Conservation (phyloP, 1,140 invertebrate genomes). For the Scaptomyza graminum region DNA sequence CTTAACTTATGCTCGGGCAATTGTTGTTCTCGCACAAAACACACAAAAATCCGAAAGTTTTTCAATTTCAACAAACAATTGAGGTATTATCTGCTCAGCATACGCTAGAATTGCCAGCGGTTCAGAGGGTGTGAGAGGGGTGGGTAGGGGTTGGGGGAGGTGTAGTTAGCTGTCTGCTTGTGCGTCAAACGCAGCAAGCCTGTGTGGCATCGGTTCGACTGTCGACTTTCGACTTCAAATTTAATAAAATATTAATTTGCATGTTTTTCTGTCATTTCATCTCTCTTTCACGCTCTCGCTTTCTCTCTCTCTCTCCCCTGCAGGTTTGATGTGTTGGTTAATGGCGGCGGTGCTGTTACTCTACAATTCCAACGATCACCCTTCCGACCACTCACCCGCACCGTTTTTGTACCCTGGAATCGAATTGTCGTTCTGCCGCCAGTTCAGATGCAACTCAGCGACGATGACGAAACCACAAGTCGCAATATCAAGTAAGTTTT, state of each 20-base stretch:
- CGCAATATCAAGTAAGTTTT: conserved; percentile 85
- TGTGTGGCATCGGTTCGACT: neutral
- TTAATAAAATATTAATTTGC: conserved; percentile 82
- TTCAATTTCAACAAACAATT: conserved; percentile 81
- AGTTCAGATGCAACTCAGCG: conserved; percentile 92
- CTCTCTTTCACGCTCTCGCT: neutral
- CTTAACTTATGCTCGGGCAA: conserved; percentile 61
- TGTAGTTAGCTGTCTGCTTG: conserved; percentile 7
- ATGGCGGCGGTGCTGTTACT: conserved; percentile 98
- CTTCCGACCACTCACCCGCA: conserved; percentile 93
- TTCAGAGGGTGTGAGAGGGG: neutral
- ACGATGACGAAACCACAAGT: conserved; percentile 87
- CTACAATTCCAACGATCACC: conserved; percentile 97
- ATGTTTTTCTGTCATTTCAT: conserved; percentile 50
- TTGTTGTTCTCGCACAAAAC: conserved; percentile 14
- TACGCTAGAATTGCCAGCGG: conserved; percentile 2
- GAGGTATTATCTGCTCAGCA: conserved; percentile 69
- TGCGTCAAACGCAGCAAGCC: conserved; percentile 28
- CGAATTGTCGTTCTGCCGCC: conserved; percentile 95
- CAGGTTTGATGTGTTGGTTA: conserved; percentile 99
- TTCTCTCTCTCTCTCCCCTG: neutral
- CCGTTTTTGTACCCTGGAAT: conserved; percentile 97
- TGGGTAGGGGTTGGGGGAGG: neutral
- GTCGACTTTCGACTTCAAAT: conserved; percentile 26
- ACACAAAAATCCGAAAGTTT: conserved; percentile 65